Percentiles rank a stretch among this genome's conserved stretches.
phyloP scores from a whole-genome alignment of 2,797 vertebrate genomes.

The Phoebastria nigripes region DNA sequence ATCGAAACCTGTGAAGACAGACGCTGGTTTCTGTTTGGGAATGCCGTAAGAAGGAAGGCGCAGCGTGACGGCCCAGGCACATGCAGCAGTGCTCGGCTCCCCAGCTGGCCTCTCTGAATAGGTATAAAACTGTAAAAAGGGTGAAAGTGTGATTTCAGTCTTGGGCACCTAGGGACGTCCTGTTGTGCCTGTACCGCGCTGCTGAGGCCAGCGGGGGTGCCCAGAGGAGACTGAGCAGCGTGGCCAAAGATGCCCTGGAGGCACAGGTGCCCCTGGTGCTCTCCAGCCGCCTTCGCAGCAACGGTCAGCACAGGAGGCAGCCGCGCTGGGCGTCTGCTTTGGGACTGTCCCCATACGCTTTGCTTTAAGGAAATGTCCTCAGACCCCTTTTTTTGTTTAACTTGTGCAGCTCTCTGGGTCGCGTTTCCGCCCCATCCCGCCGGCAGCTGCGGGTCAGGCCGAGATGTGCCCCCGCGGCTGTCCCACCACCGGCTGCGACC shows the following conservation, averaged over 20 bases:
- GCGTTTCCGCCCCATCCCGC: fast-evolving
- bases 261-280: neutral
- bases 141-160: neutral
- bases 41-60: neutral
- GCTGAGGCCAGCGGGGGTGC: neutral
- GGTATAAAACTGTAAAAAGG: neutral
- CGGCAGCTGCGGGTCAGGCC: fast-evolving
- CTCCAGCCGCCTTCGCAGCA: fast-evolving
- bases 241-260: neutral
- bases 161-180: neutral
- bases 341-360: neutral
- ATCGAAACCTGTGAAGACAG: neutral
- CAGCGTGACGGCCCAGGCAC: neutral
- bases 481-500: conserved; percentile 17
- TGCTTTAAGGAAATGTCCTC: neutral
- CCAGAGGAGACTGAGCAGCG: fast-evolving
- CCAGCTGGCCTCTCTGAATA: neutral
- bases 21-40: neutral
- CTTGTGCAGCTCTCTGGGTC: neutral
- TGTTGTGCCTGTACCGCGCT: no score
- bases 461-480: fast-evolving
- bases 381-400: neutral
- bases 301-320: fast-evolving
- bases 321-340: neutral
- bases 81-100: neutral